phyloP scores from a whole-genome alignment of 2,113 vertebrate species.

The Otolemur garnettii region DNA sequence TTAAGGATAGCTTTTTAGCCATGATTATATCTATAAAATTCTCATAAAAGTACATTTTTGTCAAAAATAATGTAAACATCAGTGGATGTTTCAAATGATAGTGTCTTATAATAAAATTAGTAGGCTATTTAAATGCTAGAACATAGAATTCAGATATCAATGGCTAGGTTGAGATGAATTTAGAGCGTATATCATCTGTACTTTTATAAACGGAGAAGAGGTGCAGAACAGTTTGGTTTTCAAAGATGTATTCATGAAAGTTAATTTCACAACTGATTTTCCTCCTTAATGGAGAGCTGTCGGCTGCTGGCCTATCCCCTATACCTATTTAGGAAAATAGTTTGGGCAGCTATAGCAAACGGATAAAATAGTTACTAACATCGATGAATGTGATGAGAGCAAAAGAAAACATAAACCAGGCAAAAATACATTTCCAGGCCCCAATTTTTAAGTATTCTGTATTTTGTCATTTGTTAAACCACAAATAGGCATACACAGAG shows the following conservation, averaged over 20 bases:
- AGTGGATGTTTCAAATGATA: neutral
- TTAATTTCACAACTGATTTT: slow-evolving; percentile 40
- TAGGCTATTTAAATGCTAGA: neutral
- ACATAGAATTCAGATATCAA: neutral
- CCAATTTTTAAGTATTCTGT: slow-evolving; percentile 88
- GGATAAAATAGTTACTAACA: slow-evolving; percentile 85
- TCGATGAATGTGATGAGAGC: slow-evolving; percentile 82
- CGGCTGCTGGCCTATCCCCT: slow-evolving; percentile 1
- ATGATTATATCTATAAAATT: neutral
- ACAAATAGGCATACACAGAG: slow-evolving; percentile 85
- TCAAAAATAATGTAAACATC: neutral
- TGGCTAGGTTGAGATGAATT: neutral
- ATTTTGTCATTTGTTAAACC: slow-evolving; percentile 89
- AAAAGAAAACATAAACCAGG: slow-evolving; percentile 88
- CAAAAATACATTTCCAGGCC: slow-evolving; percentile 85
- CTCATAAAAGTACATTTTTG: neutral
- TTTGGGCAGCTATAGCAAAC: slow-evolving; percentile 63
- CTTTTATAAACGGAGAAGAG: neutral
- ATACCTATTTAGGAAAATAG: slow-evolving; percentile 43
- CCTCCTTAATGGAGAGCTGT: neutral
- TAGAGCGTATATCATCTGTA: neutral
- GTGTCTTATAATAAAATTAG: neutral
- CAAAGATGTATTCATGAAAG: neutral
- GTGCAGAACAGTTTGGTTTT: neutral
- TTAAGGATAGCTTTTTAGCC: neutral